phyloP scores from a whole-genome alignment of 2,113 vertebrate species.

The Taxidea taxus region DNA sequence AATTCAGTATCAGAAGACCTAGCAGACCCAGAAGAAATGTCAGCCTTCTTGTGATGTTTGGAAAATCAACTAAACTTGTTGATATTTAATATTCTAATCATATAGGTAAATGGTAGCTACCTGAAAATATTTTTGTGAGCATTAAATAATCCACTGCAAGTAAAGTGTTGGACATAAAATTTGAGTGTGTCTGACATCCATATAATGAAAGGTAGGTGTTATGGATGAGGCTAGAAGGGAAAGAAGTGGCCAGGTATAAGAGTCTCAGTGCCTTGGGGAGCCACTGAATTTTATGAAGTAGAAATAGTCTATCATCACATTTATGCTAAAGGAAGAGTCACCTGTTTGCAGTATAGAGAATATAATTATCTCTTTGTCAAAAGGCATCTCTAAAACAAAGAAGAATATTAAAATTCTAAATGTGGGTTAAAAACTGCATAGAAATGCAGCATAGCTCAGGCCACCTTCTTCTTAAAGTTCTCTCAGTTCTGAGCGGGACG shows the following conservation, averaged over 20 bases:
- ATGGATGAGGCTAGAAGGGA: background rate
- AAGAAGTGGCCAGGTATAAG: background rate
- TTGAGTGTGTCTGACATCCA: background rate
- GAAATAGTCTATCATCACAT: background rate
- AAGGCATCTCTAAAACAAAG: background rate
- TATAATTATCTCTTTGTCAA: background rate
- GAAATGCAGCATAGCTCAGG: background rate
- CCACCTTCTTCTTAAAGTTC: background rate
- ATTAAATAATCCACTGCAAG: background rate
- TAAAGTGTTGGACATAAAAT: background rate
- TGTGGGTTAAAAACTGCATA: background rate
- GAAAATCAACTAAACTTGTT: background rate
- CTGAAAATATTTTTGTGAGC: background rate
- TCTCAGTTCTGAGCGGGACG: fast-evolving
- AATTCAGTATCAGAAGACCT: background rate
- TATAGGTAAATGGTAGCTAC: background rate
- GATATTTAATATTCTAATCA: background rate
- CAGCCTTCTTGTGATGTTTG: background rate
- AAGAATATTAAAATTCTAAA: background rate
- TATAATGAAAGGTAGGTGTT: background rate
- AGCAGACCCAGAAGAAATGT: background rate
- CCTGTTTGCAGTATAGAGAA: background rate
- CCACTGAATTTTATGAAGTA: background rate
- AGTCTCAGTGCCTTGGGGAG: background rate
- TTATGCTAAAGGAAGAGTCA: background rate